Conservation (phyloP, 2,113 vertebrate species). For the Hucho hucho region DNA sequence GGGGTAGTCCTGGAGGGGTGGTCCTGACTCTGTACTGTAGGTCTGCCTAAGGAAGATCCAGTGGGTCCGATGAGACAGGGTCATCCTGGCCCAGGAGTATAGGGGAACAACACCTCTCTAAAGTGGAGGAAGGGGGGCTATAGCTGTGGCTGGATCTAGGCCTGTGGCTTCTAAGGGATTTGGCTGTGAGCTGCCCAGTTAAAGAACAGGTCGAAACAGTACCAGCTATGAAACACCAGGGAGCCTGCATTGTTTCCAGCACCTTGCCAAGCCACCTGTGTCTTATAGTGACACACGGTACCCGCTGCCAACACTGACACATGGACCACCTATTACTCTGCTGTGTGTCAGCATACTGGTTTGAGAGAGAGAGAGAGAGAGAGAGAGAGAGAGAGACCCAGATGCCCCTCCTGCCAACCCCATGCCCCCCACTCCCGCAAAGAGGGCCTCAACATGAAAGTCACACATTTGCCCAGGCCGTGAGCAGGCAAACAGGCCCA, state of each 20-base stretch:
- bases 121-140: neutral
- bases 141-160: no score
- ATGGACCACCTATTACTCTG: neutral
- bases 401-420: no score
- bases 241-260: conserved; percentile 1
- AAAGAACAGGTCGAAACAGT: neutral
- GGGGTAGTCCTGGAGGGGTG: no score
- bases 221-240: conserved; percentile 10
- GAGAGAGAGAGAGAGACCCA: no score
- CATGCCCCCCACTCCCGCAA: no score
- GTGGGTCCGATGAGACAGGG: neutral
- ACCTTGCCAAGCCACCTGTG: neutral
- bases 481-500: no score
- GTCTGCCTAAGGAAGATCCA: conserved; percentile 18
- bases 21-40: conserved; percentile 23
- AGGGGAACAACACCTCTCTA: conserved; percentile 1
- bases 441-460: no score
- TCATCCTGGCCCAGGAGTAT: no score
- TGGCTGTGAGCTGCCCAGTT: conserved; percentile 13
- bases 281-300: neutral
- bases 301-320: neutral
- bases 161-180: neutral
- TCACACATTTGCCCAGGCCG: no score
- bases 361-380: no score
- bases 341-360: neutral